phyloP scores from a whole-genome alignment of 1,140 invertebrate genomes.

The Brachionus rubens region DNA sequence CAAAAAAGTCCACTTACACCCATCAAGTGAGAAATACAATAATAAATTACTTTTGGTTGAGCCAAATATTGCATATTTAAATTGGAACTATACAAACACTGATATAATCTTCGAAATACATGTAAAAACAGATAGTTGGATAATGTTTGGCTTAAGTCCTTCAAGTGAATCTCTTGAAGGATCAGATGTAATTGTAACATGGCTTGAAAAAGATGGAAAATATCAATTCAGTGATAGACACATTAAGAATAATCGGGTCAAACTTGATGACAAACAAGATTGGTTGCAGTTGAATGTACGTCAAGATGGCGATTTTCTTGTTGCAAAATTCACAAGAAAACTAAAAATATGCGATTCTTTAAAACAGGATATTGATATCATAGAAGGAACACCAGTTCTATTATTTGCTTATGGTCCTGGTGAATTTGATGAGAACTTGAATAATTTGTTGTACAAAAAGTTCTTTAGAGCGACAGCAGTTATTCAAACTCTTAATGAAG shows the following conservation, averaged over 20 bases:
- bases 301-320: not conserved
- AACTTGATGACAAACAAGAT: not conserved
- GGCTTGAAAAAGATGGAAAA: conserved; percentile 16
- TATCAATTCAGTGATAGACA: conserved; percentile 16
- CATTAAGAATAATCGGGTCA: not conserved
- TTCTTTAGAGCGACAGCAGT: too few species aligned
- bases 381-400: too few species aligned
- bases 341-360: conserved; percentile 4
- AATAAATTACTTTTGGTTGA: not conserved
- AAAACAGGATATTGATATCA: not conserved
- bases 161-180: not conserved
- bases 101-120: conserved; percentile 35
- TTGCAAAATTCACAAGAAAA: conserved; percentile 15
- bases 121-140: conserved; percentile 27
- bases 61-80: not conserved
- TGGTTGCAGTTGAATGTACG: not conserved
- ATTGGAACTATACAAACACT: conserved; percentile 27
- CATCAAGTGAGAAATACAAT: not conserved
- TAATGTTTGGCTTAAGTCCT: conserved; percentile 21
- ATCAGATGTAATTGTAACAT: conserved; percentile 38
- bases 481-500: not conserved
- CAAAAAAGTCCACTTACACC: not conserved
- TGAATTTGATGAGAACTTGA: too few species aligned
- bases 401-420: too few species aligned
- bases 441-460: too few species aligned